Conservation (phyloP, 2,113 vertebrate species). For the Bubalus kerabau region DNA sequence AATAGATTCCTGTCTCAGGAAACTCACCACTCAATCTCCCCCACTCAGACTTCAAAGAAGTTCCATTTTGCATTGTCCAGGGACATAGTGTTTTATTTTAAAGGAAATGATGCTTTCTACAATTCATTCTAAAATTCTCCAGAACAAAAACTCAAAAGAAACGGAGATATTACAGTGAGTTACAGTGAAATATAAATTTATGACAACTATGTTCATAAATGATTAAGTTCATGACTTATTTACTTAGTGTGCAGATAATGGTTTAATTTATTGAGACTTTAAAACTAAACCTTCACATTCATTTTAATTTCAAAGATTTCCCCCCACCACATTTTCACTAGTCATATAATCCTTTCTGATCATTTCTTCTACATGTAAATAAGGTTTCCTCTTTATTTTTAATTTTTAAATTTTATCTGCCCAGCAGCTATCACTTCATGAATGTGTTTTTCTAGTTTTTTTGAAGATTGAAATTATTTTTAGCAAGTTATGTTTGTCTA, state of each 20-base stretch:
- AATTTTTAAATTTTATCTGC: not conserved
- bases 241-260: not conserved
- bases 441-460: not conserved
- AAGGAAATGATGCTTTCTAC: not conserved
- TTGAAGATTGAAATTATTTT: not conserved
- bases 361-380: not conserved
- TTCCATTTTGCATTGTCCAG: not conserved
- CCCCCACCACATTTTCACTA: not conserved
- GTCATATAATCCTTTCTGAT: not conserved
- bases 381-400: not conserved
- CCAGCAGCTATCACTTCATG: not conserved
- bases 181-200: not conserved
- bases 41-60: not conserved
- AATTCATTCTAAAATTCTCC: not conserved
- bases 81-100: not conserved
- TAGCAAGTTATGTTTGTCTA: conserved; percentile 6
- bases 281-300: not conserved
- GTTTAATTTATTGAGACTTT: not conserved
- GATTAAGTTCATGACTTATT: not conserved
- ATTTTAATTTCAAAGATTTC: not conserved
- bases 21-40: not conserved
- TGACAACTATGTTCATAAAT: not conserved
- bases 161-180: not conserved
- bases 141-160: not conserved
- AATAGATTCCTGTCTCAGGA: not conserved